These are phyloP conservation scores for Todus mexicanus DNA, from an alignment of 2,797 vertebrate species.

Conservation along the genomic window DNA sequence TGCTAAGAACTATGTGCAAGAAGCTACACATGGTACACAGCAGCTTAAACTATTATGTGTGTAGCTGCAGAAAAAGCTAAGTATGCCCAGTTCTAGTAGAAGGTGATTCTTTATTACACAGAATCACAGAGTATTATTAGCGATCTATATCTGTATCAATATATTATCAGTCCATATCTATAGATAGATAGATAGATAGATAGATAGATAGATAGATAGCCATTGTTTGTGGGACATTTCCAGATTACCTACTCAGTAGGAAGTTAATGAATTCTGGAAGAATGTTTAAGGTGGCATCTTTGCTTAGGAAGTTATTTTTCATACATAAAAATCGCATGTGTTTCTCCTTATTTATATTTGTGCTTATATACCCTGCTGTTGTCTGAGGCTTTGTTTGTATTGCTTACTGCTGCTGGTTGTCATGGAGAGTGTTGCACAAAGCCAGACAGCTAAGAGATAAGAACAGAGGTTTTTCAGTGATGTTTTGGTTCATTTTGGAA, in stretches of 20 bases:
- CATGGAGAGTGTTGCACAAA: not conserved
- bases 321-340: not conserved
- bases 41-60: not conserved
- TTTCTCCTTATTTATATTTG: not conserved
- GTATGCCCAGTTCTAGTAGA: not conserved
- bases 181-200: not conserved
- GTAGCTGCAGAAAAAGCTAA: not conserved
- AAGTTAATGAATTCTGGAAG: not conserved
- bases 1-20: not conserved
- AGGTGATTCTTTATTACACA: not conserved
- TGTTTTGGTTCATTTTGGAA: slow-evolving; percentile 21
- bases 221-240: not conserved
- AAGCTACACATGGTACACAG: not conserved
- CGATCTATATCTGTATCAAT: too few species aligned
- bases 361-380: not conserved
- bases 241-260: not conserved
- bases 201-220: not conserved
- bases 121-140: too few species aligned
- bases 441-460: slow-evolving; percentile 9
- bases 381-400: not conserved
- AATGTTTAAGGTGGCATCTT: not conserved
- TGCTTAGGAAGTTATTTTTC: not conserved
- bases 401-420: not conserved
- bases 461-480: not conserved
- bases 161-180: not conserved